phyloP scores from a whole-genome alignment of 1,140 invertebrate species.

The Leguminivora glycinivorella region DNA sequence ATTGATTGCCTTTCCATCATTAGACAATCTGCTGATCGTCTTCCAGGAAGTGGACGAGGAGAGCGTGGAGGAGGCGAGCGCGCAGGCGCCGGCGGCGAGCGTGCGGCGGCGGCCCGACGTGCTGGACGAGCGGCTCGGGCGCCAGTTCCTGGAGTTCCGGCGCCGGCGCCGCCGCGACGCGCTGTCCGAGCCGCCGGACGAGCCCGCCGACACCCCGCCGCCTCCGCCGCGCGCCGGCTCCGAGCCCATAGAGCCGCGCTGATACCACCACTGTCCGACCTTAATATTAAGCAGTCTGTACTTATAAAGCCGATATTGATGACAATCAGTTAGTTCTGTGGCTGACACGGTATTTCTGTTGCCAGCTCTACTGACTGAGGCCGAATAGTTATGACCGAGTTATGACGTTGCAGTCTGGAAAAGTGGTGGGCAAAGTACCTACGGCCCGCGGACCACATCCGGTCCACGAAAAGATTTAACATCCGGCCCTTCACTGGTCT shows the following conservation, averaged over 20 bases:
- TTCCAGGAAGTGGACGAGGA: constrained; percentile 83
- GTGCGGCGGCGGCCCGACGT: constrained; percentile 48
- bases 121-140: constrained; percentile 47
- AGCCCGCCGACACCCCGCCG: constrained; percentile 61
- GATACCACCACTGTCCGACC: constrained; percentile 21
- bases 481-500: no score
- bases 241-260: constrained; percentile 31
- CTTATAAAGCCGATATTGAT: not conserved
- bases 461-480: no score
- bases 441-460: no score
- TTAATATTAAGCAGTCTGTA: not conserved
- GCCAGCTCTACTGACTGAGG: not conserved
- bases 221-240: constrained; percentile 29
- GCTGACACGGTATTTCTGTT: not conserved
- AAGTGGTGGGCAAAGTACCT: no score
- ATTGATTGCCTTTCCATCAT: no score
- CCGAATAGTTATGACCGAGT: not conserved
- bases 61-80: constrained; percentile 66
- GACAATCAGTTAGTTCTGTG: not conserved
- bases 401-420: no score
- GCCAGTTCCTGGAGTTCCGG: constrained; percentile 55
- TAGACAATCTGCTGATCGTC: constrained; percentile 17
- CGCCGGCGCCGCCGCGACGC: constrained; percentile 44
- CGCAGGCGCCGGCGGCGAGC: constrained; percentile 38
- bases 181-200: constrained; percentile 62